These are phyloP conservation scores for Galerucella calmariensis DNA, from an alignment of 2,888 invertebrate genomes.

Conservation along the genomic window DNA sequence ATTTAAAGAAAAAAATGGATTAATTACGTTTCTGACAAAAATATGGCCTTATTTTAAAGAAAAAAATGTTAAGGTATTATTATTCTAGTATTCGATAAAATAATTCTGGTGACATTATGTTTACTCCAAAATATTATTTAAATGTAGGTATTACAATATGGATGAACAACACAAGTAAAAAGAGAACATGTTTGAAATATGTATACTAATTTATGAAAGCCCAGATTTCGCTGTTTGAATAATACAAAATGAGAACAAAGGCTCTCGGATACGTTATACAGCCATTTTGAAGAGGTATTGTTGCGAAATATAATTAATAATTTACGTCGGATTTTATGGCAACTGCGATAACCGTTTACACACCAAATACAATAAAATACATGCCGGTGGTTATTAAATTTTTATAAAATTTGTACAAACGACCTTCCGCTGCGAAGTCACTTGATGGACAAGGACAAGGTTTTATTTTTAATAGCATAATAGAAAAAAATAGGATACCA, in stretches of 20 bases:
- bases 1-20: no score
- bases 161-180: not conserved
- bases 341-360: slow-evolving; percentile 26
- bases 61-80: no score
- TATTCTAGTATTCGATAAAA: no score
- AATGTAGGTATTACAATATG: not conserved
- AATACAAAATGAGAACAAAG: slow-evolving; percentile 23
- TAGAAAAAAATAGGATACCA: no score
- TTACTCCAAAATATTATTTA: not conserved
- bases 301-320: slow-evolving; percentile 32
- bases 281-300: slow-evolving; percentile 24
- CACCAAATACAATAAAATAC: slow-evolving; percentile 32
- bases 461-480: not conserved
- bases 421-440: slow-evolving; percentile 5
- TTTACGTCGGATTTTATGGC: slow-evolving; percentile 21
- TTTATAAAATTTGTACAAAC: slow-evolving; percentile 27
- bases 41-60: no score
- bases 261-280: not conserved
- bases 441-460: slow-evolving; percentile 1
- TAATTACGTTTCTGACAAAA: no score
- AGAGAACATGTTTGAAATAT: slow-evolving; percentile 5
- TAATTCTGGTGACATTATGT: not conserved
- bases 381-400: slow-evolving; percentile 20
- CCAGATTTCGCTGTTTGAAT: slow-evolving; percentile 20
- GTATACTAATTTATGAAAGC: slow-evolving; percentile 12